A percentile compares a stretch with the other conserved stretches of the same genome.
Conservation (phyloP, 1,140 invertebrate species). For the Halictus rubicundus region DNA sequence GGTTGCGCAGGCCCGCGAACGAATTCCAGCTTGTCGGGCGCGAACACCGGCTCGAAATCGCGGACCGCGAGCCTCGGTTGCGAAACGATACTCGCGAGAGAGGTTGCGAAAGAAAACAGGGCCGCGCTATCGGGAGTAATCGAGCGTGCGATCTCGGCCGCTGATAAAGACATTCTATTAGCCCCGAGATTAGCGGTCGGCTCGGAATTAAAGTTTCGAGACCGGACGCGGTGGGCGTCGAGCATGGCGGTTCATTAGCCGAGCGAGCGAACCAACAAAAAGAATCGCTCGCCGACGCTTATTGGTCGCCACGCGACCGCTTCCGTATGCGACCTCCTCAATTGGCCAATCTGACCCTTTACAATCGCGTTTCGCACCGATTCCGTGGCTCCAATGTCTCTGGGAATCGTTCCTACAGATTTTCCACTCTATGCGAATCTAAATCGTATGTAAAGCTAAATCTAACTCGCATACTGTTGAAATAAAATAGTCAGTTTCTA, state of each 20-base stretch:
- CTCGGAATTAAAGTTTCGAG: constrained; percentile 14
- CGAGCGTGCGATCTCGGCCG: constrained; percentile 1
- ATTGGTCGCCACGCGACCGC: constrained; percentile 4
- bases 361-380: too few species aligned
- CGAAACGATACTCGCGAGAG: background rate
- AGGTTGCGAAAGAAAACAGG: constrained; percentile 12
- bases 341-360: background rate
- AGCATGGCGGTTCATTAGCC: constrained; percentile 25
- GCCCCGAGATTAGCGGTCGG: background rate
- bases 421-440: too few species aligned
- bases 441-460: too few species aligned
- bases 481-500: too few species aligned
- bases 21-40: background rate
- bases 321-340: background rate
- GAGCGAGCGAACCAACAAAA: background rate
- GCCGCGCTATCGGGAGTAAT: background rate
- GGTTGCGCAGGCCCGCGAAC: background rate
- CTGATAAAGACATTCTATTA: constrained; percentile 23
- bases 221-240: constrained; percentile 30
- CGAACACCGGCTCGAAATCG: background rate
- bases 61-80: background rate
- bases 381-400: too few species aligned
- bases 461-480: too few species aligned
- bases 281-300: background rate
- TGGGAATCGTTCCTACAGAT: too few species aligned